Percentiles rank a stretch among this genome's conserved stretches.
Evolutionary conservation across 2,888 invertebrate genomes (phyloP).

Genomic region (Chydorus sphaericus): DNA sequence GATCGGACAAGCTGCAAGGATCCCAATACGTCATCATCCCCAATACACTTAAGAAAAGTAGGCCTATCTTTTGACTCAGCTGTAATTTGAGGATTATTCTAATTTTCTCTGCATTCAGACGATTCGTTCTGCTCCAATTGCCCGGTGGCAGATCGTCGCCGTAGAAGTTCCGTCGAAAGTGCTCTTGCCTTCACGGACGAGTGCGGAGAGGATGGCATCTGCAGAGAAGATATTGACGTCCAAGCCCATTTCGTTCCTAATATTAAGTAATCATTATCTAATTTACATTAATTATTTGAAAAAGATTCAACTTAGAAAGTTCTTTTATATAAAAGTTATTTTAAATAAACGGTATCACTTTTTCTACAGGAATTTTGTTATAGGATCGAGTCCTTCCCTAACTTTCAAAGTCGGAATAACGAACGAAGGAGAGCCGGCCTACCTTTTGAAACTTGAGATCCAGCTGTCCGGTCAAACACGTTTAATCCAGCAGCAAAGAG

Average conservation of each 20-base stretch:
- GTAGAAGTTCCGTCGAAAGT: conserved; percentile 7
- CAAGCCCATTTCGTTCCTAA: conserved; percentile 18
- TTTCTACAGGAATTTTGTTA: conserved; percentile 20
- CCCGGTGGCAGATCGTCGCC: conserved; percentile 17
- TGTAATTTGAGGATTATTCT: too few relatives aligned
- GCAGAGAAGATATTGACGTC: conserved; percentile 36
- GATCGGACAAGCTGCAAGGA: background rate
- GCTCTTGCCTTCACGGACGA: conserved; percentile 30
- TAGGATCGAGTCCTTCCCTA: conserved; percentile 24
- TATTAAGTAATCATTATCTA: conserved; percentile 8
- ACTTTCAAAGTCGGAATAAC: conserved; percentile 23
- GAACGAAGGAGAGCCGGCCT: conserved; percentile 30
- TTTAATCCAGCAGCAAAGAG: conserved; percentile 16
- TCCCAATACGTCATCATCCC: background rate
- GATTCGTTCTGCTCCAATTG: conserved; percentile 20
- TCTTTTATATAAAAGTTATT: background rate
- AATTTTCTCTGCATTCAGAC: too few relatives aligned
- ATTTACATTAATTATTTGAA: background rate
- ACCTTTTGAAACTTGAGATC: conserved; percentile 23
- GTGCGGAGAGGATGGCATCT: conserved; percentile 39
- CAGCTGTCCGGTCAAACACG: conserved; percentile 15
- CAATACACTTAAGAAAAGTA: too few relatives aligned
- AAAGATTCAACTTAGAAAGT: background rate
- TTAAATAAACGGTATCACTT: background rate
- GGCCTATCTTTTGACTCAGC: too few relatives aligned